These are phyloP conservation scores for Lepus europaeus DNA, from an alignment of 2,113 vertebrate genomes.

Conservation along the genomic window DNA sequence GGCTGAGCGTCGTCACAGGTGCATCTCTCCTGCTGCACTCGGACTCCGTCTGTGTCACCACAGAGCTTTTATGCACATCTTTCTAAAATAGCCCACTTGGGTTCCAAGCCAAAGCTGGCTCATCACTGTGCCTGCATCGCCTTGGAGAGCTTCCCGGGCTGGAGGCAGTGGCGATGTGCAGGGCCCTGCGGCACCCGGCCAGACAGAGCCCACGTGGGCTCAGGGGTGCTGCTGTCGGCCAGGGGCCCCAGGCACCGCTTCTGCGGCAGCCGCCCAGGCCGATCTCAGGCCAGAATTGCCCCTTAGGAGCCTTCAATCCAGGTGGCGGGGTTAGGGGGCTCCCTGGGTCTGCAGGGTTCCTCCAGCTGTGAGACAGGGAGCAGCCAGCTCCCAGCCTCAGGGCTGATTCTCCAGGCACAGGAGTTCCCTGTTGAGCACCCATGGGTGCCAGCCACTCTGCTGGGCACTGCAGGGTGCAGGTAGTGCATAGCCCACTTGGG, in stretches of 20 bases:
- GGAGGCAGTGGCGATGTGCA: not conserved
- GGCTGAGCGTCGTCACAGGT: not conserved
- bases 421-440: accelerated
- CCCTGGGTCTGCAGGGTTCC: not conserved
- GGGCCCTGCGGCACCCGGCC: not conserved
- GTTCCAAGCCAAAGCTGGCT: slow-evolving; percentile 7
- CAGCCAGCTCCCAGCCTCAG: no score
- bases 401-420: accelerated
- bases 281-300: accelerated
- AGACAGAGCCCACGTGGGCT: not conserved
- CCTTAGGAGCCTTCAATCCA: no score
- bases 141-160: slow-evolving; percentile 68
- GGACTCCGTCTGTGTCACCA: not conserved
- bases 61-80: slow-evolving; percentile 6
- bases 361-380: not conserved
- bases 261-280: not conserved
- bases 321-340: no score
- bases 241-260: not conserved
- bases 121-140: not conserved
- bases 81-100: slow-evolving; percentile 73
- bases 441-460: accelerated
- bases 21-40: not conserved
- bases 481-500: accelerated
- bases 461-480: not conserved
- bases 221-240: accelerated